Evolutionary conservation across 1,140 invertebrate species (phyloP).

Genomic region (Epicauta chinensis): DNA sequence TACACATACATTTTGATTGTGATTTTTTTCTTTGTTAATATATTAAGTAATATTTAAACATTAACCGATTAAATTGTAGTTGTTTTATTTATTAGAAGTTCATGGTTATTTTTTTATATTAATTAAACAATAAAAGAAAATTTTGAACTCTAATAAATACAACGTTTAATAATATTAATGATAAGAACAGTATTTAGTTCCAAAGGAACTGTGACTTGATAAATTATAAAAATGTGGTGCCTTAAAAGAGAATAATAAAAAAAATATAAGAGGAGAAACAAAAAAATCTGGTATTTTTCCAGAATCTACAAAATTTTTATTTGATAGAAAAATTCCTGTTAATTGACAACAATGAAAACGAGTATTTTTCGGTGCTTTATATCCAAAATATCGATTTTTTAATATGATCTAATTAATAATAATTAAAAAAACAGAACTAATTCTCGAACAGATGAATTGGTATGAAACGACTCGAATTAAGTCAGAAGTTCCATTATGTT

Average conservation of each 20-base stretch:
- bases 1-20: constrained; percentile 3
- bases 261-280: too few relatives aligned
- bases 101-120: too few relatives aligned
- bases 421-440: neutral
- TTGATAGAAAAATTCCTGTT: neutral
- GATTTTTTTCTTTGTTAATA: constrained; percentile 10
- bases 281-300: neutral
- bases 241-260: constrained; percentile 8
- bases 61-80: too few relatives aligned
- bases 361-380: neutral
- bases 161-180: too few relatives aligned
- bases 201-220: constrained; percentile 18
- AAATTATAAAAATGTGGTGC: neutral
- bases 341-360: neutral
- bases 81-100: too few relatives aligned
- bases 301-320: neutral
- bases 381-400: neutral
- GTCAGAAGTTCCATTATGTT: constrained; percentile 11
- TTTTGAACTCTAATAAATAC: too few relatives aligned
- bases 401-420: neutral
- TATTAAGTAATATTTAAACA: too few relatives aligned
- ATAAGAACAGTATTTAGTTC: constrained; percentile 10
- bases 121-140: too few relatives aligned
- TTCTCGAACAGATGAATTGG: constrained; percentile 10
- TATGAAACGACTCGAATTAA: constrained; percentile 10